Evolutionary conservation across 2,888 invertebrate species (phyloP).

Genomic region (Drosophila neotestacea): DNA sequence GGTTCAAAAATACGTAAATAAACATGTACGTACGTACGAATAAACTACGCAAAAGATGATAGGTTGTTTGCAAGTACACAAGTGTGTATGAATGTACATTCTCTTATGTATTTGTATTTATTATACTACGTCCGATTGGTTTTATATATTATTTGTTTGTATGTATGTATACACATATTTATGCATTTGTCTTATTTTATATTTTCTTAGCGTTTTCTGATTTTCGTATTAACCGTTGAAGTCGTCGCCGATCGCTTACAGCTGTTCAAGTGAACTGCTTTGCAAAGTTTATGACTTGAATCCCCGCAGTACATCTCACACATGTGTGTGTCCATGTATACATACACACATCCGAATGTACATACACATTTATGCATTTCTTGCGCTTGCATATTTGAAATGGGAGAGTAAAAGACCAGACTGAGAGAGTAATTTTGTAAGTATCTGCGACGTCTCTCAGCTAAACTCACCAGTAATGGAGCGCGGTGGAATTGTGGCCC

Average conservation of each 20-base stretch:
- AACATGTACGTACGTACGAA: conserved; percentile 42
- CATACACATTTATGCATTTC: conserved; percentile 30
- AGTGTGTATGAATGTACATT: conserved; percentile 23
- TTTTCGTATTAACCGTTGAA: conserved; percentile 61
- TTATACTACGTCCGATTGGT: conserved; percentile 7
- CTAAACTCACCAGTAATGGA: conserved; percentile 43
- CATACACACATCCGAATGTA: conserved; percentile 8
- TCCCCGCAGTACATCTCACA: conserved; percentile 45
- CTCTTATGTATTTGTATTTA: conserved; percentile 14
- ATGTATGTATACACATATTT: conserved; percentile 6
- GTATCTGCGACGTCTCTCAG: conserved; percentile 44
- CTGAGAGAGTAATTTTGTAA: conserved; percentile 13
- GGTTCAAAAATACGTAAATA: conserved; percentile 25
- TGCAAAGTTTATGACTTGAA: conserved; percentile 67
- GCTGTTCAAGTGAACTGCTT: conserved; percentile 76
- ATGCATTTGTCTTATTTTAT: conserved; percentile 32
- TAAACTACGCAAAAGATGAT: conserved; percentile 76
- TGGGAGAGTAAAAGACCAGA: conserved; percentile 30
- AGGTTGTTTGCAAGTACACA: conserved; percentile 41
- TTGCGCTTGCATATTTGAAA: conserved; percentile 36
- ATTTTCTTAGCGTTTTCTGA: conserved; percentile 50
- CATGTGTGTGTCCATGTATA: conserved; percentile 18
- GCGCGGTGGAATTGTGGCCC: conserved; percentile 28
- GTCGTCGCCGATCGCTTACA: conserved; percentile 74
- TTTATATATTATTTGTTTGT: conserved; percentile 8